A percentile compares a stretch with the other conserved stretches of the same genome.
Evolutionary conservation across 2,797 vertebrate species (phyloP).

Genomic region (Melanotaenia parkinsoni): DNA sequence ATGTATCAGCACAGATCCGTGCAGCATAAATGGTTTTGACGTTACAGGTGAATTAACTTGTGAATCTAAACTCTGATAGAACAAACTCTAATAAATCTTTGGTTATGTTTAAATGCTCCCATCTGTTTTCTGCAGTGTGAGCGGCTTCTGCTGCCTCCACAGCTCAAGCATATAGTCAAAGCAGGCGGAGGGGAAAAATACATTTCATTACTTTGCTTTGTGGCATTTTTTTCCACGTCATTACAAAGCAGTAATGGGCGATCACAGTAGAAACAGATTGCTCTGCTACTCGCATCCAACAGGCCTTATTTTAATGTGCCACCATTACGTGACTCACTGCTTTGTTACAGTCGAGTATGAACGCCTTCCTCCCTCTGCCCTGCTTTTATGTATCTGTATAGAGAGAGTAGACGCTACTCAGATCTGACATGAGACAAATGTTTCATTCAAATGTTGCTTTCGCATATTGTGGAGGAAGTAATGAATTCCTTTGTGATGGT

Average conservation of each 20-base stretch:
- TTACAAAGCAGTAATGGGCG: conserved; percentile 73
- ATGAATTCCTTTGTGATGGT: conserved; percentile 88
- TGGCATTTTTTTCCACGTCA: conserved; percentile 66
- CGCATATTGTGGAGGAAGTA: conserved; percentile 95
- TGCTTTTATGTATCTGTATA: conserved; percentile 69
- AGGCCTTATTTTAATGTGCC: conserved; percentile 81
- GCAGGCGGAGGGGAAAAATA: conserved; percentile 56
- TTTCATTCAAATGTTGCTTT: conserved; percentile 99
- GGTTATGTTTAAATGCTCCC: conserved; percentile 12
- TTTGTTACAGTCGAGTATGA: conserved; percentile 78
- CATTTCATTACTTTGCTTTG: conserved; percentile 76
- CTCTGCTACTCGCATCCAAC: conserved; percentile 71
- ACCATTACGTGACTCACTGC: conserved; percentile 65
- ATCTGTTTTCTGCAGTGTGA: conserved; percentile 18
- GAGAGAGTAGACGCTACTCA: conserved; percentile 85
- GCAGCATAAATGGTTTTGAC: conserved; percentile 14
- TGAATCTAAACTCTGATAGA: conserved; percentile 1
- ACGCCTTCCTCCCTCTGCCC: conserved; percentile 48
- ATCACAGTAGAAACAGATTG: conserved; percentile 78
- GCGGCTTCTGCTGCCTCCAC: conserved; percentile 33
- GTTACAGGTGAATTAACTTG: conserved; percentile 14
- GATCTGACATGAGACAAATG: conserved; percentile 99
- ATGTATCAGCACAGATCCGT: neutral
- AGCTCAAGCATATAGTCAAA: conserved; percentile 55
- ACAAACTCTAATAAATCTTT: conserved; percentile 5